Conservation (phyloP, 2,113 vertebrate species). For the Phaethon lepturus region DNA sequence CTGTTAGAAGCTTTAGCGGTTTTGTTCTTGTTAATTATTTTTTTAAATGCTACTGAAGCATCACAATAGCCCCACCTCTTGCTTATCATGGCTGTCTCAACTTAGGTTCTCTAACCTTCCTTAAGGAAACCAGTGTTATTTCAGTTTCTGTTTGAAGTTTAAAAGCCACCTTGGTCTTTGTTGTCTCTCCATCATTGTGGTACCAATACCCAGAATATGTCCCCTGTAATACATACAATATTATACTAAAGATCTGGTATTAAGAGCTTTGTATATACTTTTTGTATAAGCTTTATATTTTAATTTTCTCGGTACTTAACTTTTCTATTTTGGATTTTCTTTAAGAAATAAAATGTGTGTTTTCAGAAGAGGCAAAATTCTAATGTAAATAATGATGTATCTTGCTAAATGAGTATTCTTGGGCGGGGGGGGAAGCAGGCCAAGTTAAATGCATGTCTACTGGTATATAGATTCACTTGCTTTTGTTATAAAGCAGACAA, state of each 20-base stretch:
- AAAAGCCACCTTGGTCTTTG: background rate
- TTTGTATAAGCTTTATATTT: background rate
- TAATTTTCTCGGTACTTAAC: background rate
- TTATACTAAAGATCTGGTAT: background rate
- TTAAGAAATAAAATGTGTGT: background rate
- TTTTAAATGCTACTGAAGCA: background rate
- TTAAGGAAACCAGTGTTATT: background rate
- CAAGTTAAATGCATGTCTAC: background rate
- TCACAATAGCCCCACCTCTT: background rate
- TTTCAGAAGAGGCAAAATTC: background rate
- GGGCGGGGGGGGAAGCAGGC: background rate
- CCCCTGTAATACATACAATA: background rate
- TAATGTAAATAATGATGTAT: background rate
- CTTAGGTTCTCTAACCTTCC: background rate
- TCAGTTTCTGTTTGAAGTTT: background rate
- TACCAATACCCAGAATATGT: background rate
- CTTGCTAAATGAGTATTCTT: background rate
- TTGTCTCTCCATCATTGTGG: background rate
- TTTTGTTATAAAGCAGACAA: background rate
- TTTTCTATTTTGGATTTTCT: background rate
- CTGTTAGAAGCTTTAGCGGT: rapidly evolving
- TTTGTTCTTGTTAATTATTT: background rate
- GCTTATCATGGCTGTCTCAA: background rate
- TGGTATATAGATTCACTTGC: background rate
- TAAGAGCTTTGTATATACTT: background rate